phyloP scores from a whole-genome alignment of 2,113 vertebrate species.

The Ranitomeya variabilis region DNA sequence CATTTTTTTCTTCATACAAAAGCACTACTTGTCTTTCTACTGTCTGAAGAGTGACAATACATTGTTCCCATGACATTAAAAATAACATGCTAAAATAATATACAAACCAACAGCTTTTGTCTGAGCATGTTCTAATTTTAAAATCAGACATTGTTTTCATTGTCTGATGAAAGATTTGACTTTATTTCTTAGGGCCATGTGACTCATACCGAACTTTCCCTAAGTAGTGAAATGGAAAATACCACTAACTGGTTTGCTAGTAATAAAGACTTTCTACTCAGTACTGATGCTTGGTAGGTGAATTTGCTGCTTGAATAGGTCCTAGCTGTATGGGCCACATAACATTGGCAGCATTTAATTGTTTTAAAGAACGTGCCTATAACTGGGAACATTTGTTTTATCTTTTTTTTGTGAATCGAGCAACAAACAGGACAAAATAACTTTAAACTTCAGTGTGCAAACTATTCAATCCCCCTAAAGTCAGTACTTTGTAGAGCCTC shows the following conservation, averaged over 20 bases:
- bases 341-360: neutral
- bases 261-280: neutral
- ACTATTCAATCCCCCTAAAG: too few species aligned
- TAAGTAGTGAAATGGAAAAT: constrained; percentile 7
- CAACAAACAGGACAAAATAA: too few species aligned
- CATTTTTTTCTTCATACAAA: neutral
- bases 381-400: too few species aligned
- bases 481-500: too few species aligned
- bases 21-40: neutral
- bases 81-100: neutral
- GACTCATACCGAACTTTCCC: constrained; percentile 23
- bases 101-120: constrained; percentile 10
- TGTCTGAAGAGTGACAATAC: constrained; percentile 10
- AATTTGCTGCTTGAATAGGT: neutral
- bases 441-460: too few species aligned
- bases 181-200: constrained; percentile 27
- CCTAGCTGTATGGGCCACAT: neutral
- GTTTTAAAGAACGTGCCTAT: too few species aligned
- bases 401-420: too few species aligned
- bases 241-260: neutral
- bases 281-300: neutral
- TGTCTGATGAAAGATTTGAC: constrained; percentile 22
- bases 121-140: constrained; percentile 36
- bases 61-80: constrained; percentile 12
- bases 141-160: constrained; percentile 16